phyloP scores from a whole-genome alignment of 2,797 vertebrate genomes.

The Pseudotriccus pelzelni region DNA sequence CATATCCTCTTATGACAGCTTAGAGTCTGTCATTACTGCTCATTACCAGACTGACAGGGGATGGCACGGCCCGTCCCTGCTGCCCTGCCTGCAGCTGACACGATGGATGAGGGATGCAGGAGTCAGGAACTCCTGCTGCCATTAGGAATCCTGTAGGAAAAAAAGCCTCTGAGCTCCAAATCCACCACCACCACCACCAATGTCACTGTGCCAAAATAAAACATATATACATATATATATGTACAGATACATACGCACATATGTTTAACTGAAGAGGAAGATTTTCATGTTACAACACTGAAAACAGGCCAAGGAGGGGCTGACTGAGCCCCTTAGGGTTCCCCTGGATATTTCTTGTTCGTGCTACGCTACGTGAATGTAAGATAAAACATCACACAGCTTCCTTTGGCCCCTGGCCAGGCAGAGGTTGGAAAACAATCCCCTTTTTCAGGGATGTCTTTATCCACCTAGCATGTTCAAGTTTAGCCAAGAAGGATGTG shows the following conservation, averaged over 20 bases:
- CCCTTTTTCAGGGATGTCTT: not conserved
- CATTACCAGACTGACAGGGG: not conserved
- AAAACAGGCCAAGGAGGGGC: not conserved
- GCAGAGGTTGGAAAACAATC: not conserved
- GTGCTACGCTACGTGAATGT: not conserved
- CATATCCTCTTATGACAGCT: conserved; percentile 28
- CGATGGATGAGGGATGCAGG: not conserved
- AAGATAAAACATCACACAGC: not conserved
- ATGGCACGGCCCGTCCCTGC: not conserved
- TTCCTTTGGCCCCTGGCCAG: not conserved
- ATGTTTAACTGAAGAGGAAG: not conserved
- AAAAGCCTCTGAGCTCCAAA: not conserved
- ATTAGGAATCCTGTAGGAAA: not conserved
- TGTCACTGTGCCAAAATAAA: not conserved
- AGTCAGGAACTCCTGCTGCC: not conserved
- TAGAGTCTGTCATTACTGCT: not conserved
- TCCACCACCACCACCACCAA: not conserved
- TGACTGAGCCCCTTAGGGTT: not conserved
- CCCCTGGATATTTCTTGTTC: not conserved
- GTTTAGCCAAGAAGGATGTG: not conserved
- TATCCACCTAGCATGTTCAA: not conserved
- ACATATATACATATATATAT: not conserved
- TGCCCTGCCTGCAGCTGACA: not conserved
- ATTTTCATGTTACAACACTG: not conserved
- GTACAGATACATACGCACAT: not conserved